A percentile compares a stretch with the other conserved stretches of the same genome.
Conservation (phyloP, 2,113 vertebrate genomes). For the Okapia johnstoni region DNA sequence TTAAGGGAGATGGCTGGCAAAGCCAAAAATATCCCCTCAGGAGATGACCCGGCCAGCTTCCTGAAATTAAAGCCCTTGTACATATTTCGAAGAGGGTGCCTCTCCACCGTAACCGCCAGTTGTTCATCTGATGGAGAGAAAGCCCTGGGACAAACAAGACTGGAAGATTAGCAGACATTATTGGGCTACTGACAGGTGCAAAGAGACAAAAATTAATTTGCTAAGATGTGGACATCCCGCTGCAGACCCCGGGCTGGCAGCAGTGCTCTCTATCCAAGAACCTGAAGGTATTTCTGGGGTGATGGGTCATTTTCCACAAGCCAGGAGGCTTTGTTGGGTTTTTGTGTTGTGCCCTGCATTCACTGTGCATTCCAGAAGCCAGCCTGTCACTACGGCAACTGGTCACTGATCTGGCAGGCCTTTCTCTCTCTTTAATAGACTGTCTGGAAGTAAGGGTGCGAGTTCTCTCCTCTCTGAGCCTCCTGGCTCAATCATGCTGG, state of each 20-base stretch:
- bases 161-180: conserved; percentile 39
- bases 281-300: conserved; percentile 40
- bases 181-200: conserved; percentile 45
- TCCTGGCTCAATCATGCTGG: not conserved
- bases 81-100: not conserved
- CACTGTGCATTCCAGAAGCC: conserved; percentile 55
- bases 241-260: not conserved
- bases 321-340: conserved; percentile 18
- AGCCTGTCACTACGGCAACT: conserved; percentile 63
- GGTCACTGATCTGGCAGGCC: conserved; percentile 38
- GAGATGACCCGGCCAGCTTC: conserved; percentile 36
- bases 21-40: conserved; percentile 36
- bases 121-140: not conserved
- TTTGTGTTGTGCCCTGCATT: not conserved
- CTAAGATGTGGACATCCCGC: conserved; percentile 31
- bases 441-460: not conserved
- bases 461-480: not conserved
- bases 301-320: conserved; percentile 51
- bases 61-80: conserved; percentile 14
- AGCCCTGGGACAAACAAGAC: conserved; percentile 39
- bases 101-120: conserved; percentile 3
- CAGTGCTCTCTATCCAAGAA: conserved; percentile 51
- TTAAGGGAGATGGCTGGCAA: conserved; percentile 14
- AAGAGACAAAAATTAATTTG: conserved; percentile 44
- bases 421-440: conserved; percentile 25